Percentiles rank a stretch among this genome's conserved stretches.
phyloP scores from a whole-genome alignment of 2,888 invertebrate species.

The Pterobdella sp. region DNA sequence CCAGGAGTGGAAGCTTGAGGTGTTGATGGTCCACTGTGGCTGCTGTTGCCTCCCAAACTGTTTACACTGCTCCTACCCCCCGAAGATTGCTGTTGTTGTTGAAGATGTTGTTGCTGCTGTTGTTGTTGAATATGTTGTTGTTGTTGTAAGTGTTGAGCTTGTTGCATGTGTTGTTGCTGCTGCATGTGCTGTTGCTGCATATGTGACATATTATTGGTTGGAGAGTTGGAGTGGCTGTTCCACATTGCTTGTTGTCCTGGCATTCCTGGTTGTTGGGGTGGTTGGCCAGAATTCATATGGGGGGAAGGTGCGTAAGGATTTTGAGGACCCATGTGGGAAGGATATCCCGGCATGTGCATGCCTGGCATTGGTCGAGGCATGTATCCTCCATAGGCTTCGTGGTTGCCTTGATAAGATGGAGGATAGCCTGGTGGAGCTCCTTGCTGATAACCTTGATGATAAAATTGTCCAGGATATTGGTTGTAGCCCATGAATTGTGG shows the following conservation, averaged over 20 bases:
- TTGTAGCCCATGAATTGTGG: constrained; percentile 14
- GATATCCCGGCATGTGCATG: constrained; percentile 20
- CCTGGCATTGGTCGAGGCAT: constrained; percentile 22
- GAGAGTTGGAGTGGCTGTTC: constrained; percentile 12
- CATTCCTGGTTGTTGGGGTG: constrained; percentile 15
- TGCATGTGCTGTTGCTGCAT: constrained; percentile 9
- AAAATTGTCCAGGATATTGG: constrained; percentile 17
- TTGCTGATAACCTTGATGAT: constrained; percentile 22
- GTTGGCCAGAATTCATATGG: background rate
- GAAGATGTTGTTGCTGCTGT: background rate
- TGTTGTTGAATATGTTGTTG: background rate
- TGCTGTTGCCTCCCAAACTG: constrained; percentile 14
- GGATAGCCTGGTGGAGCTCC: background rate
- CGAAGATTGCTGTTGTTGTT: background rate
- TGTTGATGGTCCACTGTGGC: constrained; percentile 26
- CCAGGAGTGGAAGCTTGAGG: constrained; percentile 27
- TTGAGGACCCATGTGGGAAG: constrained; percentile 16
- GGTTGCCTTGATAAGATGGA: constrained; percentile 12
- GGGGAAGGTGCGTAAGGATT: constrained; percentile 8
- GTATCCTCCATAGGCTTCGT: constrained; percentile 21
- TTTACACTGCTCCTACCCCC: constrained; percentile 20
- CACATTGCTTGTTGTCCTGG: constrained; percentile 2
- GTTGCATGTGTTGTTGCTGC: background rate
- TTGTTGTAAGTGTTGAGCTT: background rate
- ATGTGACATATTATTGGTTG: background rate